phyloP scores from a whole-genome alignment of 2,888 invertebrate species.

The Formica aserva region DNA sequence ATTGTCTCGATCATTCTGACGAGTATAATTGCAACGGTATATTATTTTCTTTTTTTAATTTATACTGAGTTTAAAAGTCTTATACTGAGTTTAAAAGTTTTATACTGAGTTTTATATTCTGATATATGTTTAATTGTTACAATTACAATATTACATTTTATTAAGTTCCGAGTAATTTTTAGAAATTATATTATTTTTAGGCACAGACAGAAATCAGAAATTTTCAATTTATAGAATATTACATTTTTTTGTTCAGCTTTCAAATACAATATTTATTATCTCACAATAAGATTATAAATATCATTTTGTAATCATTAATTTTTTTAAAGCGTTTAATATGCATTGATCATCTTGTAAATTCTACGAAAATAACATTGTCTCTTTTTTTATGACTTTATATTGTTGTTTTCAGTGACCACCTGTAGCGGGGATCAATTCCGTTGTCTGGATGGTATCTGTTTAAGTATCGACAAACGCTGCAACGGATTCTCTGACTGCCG shows the following conservation, averaged over 20 bases:
- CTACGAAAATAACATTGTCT: background rate
- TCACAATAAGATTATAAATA: background rate
- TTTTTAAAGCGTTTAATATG: background rate
- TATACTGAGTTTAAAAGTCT: background rate
- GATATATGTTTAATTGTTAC: background rate
- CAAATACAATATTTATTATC: background rate
- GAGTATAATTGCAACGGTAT: slow-evolving; percentile 87
- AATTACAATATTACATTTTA: slow-evolving; percentile 8
- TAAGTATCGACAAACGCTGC: slow-evolving; percentile 86
- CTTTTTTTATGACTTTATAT: background rate
- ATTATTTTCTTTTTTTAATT: slow-evolving; percentile 59
- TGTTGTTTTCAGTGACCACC: slow-evolving; percentile 81
- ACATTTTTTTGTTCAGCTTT: background rate
- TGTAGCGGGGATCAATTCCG: slow-evolving; percentile 87
- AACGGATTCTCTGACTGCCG: slow-evolving; percentile 87
- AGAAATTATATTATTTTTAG: background rate
- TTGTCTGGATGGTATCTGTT: slow-evolving; percentile 87
- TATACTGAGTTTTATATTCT: background rate
- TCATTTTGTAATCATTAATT: background rate
- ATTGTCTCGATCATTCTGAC: slow-evolving; percentile 88
- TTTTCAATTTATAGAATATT: background rate
- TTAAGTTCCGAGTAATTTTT: slow-evolving; percentile 8
- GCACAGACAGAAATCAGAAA: background rate
- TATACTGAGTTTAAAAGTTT: background rate
- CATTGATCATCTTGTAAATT: background rate